A percentile compares a stretch with the other conserved stretches of the same genome.
phyloP scores from a whole-genome alignment of 92 coral and sea anemone genomes.

The Phymanthus crucifer region DNA sequence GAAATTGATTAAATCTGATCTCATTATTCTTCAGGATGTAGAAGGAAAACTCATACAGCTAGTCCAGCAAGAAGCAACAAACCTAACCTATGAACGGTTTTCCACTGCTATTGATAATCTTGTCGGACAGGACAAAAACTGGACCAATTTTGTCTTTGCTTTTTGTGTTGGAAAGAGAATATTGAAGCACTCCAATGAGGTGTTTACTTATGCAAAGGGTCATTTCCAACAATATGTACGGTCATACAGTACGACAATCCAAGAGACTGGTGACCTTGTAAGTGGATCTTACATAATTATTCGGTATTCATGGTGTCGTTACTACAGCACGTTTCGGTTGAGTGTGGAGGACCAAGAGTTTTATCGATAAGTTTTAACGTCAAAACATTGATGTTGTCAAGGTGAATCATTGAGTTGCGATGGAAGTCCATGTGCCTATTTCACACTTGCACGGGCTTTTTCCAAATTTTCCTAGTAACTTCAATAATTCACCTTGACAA shows the following conservation, averaged over 20 bases:
- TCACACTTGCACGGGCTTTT: too few species aligned
- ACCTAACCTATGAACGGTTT: slow-evolving; percentile 61
- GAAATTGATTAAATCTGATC: too few species aligned
- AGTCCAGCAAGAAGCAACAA: slow-evolving; percentile 56
- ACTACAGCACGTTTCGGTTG: background rate
- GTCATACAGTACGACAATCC: slow-evolving; percentile 49
- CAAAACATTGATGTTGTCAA: too few species aligned
- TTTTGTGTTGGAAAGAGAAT: slow-evolving; percentile 57
- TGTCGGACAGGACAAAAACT: slow-evolving; percentile 68
- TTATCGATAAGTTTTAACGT: too few species aligned
- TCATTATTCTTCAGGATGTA: slow-evolving; percentile 39
- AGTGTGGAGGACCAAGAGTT: too few species aligned
- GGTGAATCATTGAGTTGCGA: too few species aligned
- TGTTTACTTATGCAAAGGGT: slow-evolving; percentile 23
- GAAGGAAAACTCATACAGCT: slow-evolving; percentile 44
- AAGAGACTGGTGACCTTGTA: slow-evolving; percentile 86
- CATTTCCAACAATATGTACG: slow-evolving; percentile 64
- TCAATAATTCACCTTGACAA: too few species aligned
- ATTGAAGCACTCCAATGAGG: slow-evolving; percentile 49
- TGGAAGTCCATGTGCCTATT: too few species aligned
- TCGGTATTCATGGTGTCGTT: too few species aligned
- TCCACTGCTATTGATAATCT: slow-evolving; percentile 56
- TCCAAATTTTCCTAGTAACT: too few species aligned
- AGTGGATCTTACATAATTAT: slow-evolving; percentile 16
- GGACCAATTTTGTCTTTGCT: slow-evolving; percentile 69